Base-by-base conservation (phyloP, 2,113 vertebrate genomes). In the Ptilorrhoa leucosticta region DNA sequence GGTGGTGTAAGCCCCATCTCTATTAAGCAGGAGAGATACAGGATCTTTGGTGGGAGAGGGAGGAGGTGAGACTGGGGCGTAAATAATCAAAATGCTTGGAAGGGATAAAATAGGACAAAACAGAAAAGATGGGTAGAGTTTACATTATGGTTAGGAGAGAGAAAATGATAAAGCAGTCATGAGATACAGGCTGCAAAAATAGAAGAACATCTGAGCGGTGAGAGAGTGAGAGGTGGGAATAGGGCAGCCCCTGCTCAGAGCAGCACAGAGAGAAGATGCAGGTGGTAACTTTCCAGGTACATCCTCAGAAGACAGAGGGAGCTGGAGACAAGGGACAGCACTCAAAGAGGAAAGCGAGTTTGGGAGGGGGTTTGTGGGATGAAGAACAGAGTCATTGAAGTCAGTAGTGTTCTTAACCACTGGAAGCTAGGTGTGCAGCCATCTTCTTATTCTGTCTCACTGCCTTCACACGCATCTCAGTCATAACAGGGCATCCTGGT, bases 51-150 rank as follows among this genome's bases (percentile, higher is more conserved):
- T 40, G 45, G 20, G 11, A 42, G 3, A 6, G 6, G 7, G 2
- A 12, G 14, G 11, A 63, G 10, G 18, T 30, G 10, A 28, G 9
- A 81, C 27, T 26, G 9, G 5, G 4, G 4, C 0, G 0, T 31
- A 61, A 10, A 13, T 27, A 13, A 54, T 21, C 21, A 22, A 6
- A 48, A 53, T 69, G 31, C 15, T 39, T 37, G 26, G 57, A 87
- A 66, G 21, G 6, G 7, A 21, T 53, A 26, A 57, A 69, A 61
- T n/a, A 53, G 17, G 27, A 37, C 9, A 50, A 58, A 26, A 8
- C 17, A 73, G n/a, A 77, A 92, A 73, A 61, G 11, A 42, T 20
- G 19, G 21, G 3, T 16, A 45, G 31, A 37, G 21, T 70, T 77
- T 70, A 22, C 9, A 69, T 3, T 1, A 3, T 18, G 8, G 5